Evolutionary conservation across 2,888 invertebrate genomes (phyloP).

Genomic region (Hirtodrosophila alboralis): DNA sequence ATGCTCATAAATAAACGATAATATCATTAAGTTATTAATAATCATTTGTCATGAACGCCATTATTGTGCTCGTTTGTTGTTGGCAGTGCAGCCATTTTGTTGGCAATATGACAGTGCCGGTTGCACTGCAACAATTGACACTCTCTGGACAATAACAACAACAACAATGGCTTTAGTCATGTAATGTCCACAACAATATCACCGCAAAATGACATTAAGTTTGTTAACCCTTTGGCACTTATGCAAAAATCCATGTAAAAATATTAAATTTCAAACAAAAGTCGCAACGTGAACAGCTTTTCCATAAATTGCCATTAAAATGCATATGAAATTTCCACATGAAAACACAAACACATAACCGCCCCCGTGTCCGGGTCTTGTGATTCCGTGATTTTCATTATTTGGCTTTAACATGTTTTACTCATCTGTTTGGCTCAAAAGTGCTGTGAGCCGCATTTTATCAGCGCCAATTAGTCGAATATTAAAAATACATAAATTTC

Average conservation of each 20-base stretch:
- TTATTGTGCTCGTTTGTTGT: constrained; percentile 7
- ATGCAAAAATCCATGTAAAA: constrained; percentile 46
- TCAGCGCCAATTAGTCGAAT: constrained; percentile 72
- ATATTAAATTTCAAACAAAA: constrained; percentile 50
- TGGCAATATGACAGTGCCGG: neutral
- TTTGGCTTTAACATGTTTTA: constrained; percentile 60
- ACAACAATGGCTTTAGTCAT: constrained; percentile 11
- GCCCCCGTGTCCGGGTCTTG: neutral
- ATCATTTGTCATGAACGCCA: constrained; percentile 65
- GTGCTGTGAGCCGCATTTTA: constrained; percentile 47
- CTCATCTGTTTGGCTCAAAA: constrained; percentile 49
- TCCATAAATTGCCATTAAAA: constrained; percentile 38
- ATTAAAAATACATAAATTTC: constrained; percentile 71
- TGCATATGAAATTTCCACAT: constrained; percentile 33
- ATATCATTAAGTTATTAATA: constrained; percentile 76
- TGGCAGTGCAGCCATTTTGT: constrained; percentile 9
- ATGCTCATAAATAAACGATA: constrained; percentile 65
- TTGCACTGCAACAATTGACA: constrained; percentile 3
- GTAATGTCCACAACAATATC: constrained; percentile 39
- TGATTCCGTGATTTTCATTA: constrained; percentile 62
- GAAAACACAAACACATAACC: constrained; percentile 1
- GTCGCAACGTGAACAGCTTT: neutral
- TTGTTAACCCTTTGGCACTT: constrained; percentile 72
- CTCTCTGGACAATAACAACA: constrained; percentile 11
- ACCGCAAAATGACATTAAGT: constrained; percentile 60